A percentile compares a stretch with the other conserved stretches of the same genome.
These are phyloP conservation scores for Bibio marci DNA, from an alignment of 2,888 invertebrate species.

Conservation along the genomic window DNA sequence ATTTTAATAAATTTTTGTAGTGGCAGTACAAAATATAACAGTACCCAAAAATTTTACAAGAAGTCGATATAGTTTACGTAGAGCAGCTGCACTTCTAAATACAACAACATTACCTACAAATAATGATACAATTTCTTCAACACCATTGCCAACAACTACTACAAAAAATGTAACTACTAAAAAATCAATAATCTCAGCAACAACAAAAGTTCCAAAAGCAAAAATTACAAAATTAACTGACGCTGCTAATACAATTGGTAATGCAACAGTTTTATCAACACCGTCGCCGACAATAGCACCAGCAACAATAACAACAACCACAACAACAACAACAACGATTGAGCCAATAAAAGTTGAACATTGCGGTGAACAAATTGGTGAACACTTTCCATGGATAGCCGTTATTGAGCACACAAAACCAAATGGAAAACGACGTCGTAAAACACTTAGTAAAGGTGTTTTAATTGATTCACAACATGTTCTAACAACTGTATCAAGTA, in stretches of 20 bases:
- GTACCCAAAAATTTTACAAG: neutral
- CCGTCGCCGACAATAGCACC: neutral
- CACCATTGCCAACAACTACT: neutral
- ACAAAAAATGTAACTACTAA: neutral
- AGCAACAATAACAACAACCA: neutral
- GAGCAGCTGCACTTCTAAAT: neutral
- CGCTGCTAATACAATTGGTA: neutral
- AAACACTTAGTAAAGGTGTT: constrained; percentile 12
- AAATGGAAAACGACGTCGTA: constrained; percentile 4
- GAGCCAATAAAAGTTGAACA: neutral
- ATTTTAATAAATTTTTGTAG: too few relatives aligned
- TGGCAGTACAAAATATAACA: neutral
- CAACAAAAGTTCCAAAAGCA: neutral
- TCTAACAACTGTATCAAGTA: constrained; percentile 13
- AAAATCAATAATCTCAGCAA: neutral
- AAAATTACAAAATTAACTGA: neutral
- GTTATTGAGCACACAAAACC: constrained; percentile 12
- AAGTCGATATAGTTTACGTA: neutral
- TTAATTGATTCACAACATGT: constrained; percentile 11
- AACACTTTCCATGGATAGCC: constrained; percentile 11
- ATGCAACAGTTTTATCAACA: neutral
- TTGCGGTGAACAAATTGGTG: constrained; percentile 8
- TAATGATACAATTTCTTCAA: neutral
- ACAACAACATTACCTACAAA: neutral
- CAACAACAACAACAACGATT: neutral